phyloP scores from a whole-genome alignment of 1,140 invertebrate species.

The Zophobas atratus region DNA sequence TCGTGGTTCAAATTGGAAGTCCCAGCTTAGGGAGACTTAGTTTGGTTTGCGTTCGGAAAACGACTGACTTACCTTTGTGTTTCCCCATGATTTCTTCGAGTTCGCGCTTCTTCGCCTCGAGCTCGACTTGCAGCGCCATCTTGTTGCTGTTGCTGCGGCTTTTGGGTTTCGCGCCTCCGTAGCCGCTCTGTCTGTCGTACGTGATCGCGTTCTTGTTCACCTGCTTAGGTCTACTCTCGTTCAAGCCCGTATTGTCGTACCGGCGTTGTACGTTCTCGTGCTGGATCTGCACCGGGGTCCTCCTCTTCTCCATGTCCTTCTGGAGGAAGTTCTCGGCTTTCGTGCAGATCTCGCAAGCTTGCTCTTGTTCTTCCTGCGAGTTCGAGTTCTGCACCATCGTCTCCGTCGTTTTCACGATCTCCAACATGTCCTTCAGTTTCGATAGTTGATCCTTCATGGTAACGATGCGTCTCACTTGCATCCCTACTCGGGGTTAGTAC shows the following conservation, averaged over 20 bases:
- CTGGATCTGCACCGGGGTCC: slow-evolving; percentile 40
- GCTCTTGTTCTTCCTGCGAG: slow-evolving; percentile 56
- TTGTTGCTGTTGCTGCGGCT: slow-evolving; percentile 58
- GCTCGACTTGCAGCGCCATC: slow-evolving; percentile 62
- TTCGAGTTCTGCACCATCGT: slow-evolving; percentile 54
- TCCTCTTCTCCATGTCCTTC: slow-evolving; percentile 59
- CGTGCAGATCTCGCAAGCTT: slow-evolving; percentile 58
- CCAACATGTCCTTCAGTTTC: slow-evolving; percentile 66
- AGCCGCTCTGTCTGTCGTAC: slow-evolving; percentile 59
- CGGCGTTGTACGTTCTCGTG: slow-evolving; percentile 38
- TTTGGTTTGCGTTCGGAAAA: neutral
- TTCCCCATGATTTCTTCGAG: slow-evolving; percentile 69
- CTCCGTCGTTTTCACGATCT: slow-evolving; percentile 65
- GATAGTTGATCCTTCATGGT: slow-evolving; percentile 66
- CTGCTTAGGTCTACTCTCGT: slow-evolving; percentile 56
- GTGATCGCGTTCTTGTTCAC: slow-evolving; percentile 62
- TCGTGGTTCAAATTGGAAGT: slow-evolving; percentile 66
- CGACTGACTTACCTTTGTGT: slow-evolving; percentile 64
- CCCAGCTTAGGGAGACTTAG: slow-evolving; percentile 52
- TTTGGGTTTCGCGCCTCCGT: slow-evolving; percentile 49
- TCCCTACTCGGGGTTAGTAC: slow-evolving; percentile 51
- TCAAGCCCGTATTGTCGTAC: slow-evolving; percentile 49
- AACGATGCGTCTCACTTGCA: slow-evolving; percentile 64
- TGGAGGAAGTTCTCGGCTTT: slow-evolving; percentile 64
- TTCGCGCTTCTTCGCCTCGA: slow-evolving; percentile 67